phyloP scores from a whole-genome alignment of 2,888 invertebrate species.

The Aphelenchoides bicaudatus region DNA sequence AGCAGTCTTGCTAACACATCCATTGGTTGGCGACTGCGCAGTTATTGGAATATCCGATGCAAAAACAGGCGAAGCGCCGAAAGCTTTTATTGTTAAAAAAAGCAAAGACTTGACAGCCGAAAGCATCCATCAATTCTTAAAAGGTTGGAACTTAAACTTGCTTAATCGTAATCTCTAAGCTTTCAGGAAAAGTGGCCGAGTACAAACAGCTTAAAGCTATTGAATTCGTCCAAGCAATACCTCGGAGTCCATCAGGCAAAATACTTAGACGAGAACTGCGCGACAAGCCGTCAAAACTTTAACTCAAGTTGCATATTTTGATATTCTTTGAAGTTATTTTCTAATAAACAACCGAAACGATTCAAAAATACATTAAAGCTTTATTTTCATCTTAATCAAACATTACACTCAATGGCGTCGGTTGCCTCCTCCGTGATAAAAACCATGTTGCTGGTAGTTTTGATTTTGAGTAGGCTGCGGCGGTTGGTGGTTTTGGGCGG shows the following conservation, averaged over 20 bases:
- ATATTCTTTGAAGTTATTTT: background rate
- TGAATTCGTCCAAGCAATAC: constrained; percentile 26
- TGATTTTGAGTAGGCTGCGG: too few species aligned
- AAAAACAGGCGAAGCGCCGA: constrained; percentile 60
- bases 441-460: too few species aligned
- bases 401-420: too few species aligned
- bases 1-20: constrained; percentile 71
- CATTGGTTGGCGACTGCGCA: constrained; percentile 73
- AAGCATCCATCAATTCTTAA: constrained; percentile 26
- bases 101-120: constrained; percentile 18
- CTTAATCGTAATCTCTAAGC: background rate
- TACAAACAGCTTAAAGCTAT: constrained; percentile 29
- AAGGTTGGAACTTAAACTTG: constrained; percentile 12
- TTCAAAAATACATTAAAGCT: constrained; percentile 10
- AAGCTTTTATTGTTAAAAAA: constrained; percentile 47
- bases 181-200: constrained; percentile 17
- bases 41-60: constrained; percentile 74
- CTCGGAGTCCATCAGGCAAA: constrained; percentile 24
- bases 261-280: constrained; percentile 23
- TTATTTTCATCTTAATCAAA: too few species aligned
- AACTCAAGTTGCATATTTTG: background rate
- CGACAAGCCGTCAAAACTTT: constrained; percentile 18
- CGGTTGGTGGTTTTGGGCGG: too few species aligned
- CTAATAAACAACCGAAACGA: background rate
- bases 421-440: too few species aligned